Evolutionary conservation across 2,113 vertebrate genomes (phyloP).

Genomic region (Etia nguti): DNA sequence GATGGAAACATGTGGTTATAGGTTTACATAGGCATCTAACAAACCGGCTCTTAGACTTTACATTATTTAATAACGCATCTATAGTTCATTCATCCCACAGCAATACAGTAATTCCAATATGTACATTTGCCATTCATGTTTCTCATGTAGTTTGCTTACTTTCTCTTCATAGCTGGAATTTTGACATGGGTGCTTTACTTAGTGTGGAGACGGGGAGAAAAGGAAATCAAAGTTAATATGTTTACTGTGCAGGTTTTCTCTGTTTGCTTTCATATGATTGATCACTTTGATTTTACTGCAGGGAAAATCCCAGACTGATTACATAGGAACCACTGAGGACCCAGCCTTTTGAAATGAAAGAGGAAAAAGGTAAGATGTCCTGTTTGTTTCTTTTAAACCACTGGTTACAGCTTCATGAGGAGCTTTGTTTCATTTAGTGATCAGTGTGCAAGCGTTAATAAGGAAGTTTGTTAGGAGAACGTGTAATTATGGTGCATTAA

Average conservation of each 20-base stretch:
- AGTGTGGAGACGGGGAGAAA: background rate
- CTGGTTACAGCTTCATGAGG: background rate
- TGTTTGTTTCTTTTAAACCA: background rate
- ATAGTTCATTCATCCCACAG: background rate
- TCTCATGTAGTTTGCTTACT: background rate
- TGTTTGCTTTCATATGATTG: background rate
- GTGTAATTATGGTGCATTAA: background rate
- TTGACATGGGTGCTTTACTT: background rate
- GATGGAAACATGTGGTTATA: background rate
- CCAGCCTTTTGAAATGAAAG: conserved; percentile 39
- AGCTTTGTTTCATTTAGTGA: background rate
- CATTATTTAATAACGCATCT: background rate
- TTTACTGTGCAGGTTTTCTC: background rate
- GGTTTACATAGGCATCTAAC: background rate
- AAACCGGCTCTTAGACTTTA: background rate
- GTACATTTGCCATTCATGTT: background rate
- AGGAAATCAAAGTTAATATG: background rate
- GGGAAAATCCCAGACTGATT: background rate
- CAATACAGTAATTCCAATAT: background rate
- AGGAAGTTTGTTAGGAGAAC: background rate
- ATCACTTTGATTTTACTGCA: background rate
- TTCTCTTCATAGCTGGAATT: background rate
- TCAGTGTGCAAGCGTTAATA: background rate
- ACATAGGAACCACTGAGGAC: background rate
- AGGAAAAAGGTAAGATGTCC: conserved; percentile 43